These are phyloP conservation scores for Torymus tubicola DNA, from an alignment of 2,888 invertebrate species.

Conservation along the genomic window DNA sequence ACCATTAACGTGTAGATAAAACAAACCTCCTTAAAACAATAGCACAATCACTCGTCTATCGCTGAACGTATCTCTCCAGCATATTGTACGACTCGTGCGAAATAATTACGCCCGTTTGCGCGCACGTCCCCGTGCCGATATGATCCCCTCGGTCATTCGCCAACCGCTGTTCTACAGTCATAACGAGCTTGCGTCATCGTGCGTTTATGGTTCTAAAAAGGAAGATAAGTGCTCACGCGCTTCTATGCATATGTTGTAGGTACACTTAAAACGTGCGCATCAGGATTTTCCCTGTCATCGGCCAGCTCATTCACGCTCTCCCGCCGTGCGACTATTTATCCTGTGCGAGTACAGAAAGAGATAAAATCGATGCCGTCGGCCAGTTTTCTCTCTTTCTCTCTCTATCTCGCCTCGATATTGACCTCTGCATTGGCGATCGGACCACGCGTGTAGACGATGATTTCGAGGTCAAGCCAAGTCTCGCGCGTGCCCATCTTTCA, in stretches of 20 bases:
- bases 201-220: background rate
- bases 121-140: background rate
- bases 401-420: constrained; percentile 12
- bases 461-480: too few relatives aligned
- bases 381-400: background rate
- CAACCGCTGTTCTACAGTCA: background rate
- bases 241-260: too few relatives aligned
- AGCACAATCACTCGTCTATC: background rate
- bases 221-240: background rate
- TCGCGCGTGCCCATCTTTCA: too few relatives aligned
- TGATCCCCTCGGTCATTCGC: background rate
- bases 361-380: too few relatives aligned
- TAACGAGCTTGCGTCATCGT: constrained; percentile 1
- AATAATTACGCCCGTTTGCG: background rate
- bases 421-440: background rate
- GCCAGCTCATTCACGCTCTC: too few relatives aligned
- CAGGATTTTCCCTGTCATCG: too few relatives aligned
- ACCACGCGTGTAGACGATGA: too few relatives aligned
- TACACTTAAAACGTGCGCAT: too few relatives aligned
- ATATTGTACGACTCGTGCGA: background rate
- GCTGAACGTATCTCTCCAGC: background rate
- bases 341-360: too few relatives aligned
- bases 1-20: background rate
- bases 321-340: too few relatives aligned
- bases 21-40: background rate